Base-by-base conservation (phyloP, 2,113 vertebrate species). In the Tachuris rubrigastra region DNA sequence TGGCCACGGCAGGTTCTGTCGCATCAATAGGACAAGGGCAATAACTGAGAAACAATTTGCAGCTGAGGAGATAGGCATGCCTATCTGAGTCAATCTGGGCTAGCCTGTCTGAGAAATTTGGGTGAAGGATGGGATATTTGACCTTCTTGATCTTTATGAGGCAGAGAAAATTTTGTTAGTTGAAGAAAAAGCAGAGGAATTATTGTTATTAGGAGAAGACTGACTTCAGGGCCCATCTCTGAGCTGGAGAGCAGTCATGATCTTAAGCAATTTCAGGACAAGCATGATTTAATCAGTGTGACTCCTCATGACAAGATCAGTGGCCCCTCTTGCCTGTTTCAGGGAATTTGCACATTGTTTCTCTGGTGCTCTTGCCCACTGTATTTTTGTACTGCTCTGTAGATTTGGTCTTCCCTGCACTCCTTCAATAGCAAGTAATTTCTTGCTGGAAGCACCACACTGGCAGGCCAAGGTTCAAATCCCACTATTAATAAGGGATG, bases 11-110 rank as follows among this genome's bases (percentile, higher is more conserved):
- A 67, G 72, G 59, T 86, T 88, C 90, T 96, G 87, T 93, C 90
- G 81, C 68, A 81, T 94, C 65, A 71, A 78, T 41, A 81, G 94
- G 94, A 93, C 92, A 93, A 65, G 85, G 46, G 68, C 56, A 87
- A 14, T 44, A 67, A 60, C 68, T 22, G 46, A 76, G 87, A 92
- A 95, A 90, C 50, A 84, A 89, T 78, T 95, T 95, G 42, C 42
- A 84, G 60, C 83, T 4, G 8, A 90, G 68, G 80, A 90, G 65
- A 74, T 71, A 42, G 37, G 50, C 50, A 60, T 0, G 2, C 80
- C 72, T 88, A 66, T 67, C 87, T 63, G 67, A 93, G 59, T 82
- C 74, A 83, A 37, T 66, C 75, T 67, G 55, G 55, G 52, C 68
- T 25, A 72, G 21, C 0, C 1, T 74, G 87, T 85, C 78, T 67